Base-by-base conservation (phyloP, 2,888 invertebrate genomes). In the Amphipyra berbera region DNA sequence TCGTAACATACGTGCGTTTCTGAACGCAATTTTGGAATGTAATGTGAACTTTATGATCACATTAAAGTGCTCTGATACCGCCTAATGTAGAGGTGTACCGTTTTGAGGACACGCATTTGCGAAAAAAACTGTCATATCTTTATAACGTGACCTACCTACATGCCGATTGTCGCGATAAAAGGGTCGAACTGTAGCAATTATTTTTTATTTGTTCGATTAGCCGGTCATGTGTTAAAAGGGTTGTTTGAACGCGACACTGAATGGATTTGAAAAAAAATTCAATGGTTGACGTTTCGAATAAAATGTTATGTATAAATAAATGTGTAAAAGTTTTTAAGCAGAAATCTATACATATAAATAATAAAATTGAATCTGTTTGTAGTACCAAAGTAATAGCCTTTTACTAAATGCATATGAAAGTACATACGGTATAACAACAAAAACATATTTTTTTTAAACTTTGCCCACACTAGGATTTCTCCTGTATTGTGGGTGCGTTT, bases 31-130 rank as follows among this genome's bases (percentile, higher is more conserved):
- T 79, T 67, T 61, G 66, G 50, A 64, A 72, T 79, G 74, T 81
- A 66, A 78, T 70, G 67, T 69, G 50, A 63, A 60, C 61, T 77
- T 80, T 79, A 81, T 76, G 61, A 40, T 14, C 46, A 63, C 73
- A 83, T 81, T 78, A 76, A 66, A 68, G 38, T 52, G 65, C 60
- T 62, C 65, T 57, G 80, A 84, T 83, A 85, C 71, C 69, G 57
- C 45, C 46, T 73, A 76, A 79, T 74, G 77, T 72, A 60, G 44
- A 67, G 55, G 66, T 58, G 46, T 46, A 57, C 56, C 59, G 21
- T 40, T 61, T 60, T 68, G 52, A 27, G 61, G 53, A 53, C n/a
- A n/a, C 42, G 62, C 52, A 64, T 63, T 77, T 60, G 47, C 27
- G 15, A 68, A 73, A 79, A 79, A 77, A 59, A n/a, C 5, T 7